Evolutionary conservation across 64 coral and sea anemone genomes (phyloP).

Genomic region (Orbicella faveolata): DNA sequence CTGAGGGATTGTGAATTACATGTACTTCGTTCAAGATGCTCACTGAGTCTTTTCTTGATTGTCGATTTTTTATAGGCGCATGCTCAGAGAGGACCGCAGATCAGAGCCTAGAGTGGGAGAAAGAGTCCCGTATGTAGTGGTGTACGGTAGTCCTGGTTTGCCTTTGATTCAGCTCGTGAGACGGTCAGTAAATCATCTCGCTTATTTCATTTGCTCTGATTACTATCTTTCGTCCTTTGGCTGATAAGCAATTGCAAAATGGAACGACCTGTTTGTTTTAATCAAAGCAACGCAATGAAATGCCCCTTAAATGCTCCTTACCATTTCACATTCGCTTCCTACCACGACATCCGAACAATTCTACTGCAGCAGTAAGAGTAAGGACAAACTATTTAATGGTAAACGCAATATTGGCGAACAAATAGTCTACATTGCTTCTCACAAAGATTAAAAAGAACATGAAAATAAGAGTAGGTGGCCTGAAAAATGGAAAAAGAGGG

Average conservation of each 20-base stretch:
- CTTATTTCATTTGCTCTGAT: too few relatives aligned
- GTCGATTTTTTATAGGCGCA: constrained; percentile 47
- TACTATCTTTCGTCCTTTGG: neutral
- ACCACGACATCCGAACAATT: too few relatives aligned
- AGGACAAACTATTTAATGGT: too few relatives aligned
- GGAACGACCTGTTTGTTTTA: neutral
- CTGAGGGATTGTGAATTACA: neutral
- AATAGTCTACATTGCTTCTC: too few relatives aligned
- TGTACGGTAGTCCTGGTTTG: constrained; percentile 90
- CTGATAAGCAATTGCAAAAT: neutral
- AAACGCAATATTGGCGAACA: too few relatives aligned
- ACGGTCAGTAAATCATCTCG: constrained; percentile 50
- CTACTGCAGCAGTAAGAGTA: too few relatives aligned
- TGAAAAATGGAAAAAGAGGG: too few relatives aligned
- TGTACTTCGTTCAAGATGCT: neutral
- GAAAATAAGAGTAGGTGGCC: too few relatives aligned
- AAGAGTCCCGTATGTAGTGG: constrained; percentile 94
- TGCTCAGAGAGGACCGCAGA: constrained; percentile 86
- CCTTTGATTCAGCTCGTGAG: constrained; percentile 91
- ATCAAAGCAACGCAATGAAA: too few relatives aligned
- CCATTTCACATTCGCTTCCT: too few relatives aligned
- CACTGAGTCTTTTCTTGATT: neutral
- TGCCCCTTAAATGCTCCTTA: too few relatives aligned
- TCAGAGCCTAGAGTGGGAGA: constrained; percentile 93
- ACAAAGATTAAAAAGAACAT: too few relatives aligned